Percentiles rank a stretch among this genome's conserved stretches.
Evolutionary conservation across 2,113 vertebrate genomes (phyloP).

Genomic region (Ranitomeya variabilis): DNA sequence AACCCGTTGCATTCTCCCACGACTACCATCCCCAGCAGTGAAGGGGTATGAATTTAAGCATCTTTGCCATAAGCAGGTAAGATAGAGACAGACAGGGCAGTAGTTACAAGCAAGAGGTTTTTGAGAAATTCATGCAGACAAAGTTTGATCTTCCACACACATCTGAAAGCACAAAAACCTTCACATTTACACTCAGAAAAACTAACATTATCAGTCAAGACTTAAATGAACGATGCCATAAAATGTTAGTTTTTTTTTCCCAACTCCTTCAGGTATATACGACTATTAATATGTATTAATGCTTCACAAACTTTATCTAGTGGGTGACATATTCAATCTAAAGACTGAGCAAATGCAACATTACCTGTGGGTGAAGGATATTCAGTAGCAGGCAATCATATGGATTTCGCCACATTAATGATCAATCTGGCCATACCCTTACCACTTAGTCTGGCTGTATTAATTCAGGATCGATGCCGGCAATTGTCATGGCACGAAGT

Average conservation of each 20-base stretch:
- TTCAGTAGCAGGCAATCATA: background rate
- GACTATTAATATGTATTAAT: background rate
- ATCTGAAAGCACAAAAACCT: background rate
- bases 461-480: no score
- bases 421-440: no score
- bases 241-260: background rate
- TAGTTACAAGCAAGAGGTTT: background rate
- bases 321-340: background rate
- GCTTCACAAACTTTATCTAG: background rate
- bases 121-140: background rate
- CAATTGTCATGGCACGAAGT: no score
- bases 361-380: background rate
- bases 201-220: background rate
- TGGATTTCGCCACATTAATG: background rate
- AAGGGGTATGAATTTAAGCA: background rate
- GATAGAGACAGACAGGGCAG: background rate
- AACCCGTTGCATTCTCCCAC: background rate
- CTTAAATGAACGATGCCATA: background rate
- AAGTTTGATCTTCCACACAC: background rate
- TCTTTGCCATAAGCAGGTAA: background rate
- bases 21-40: conserved; percentile 31
- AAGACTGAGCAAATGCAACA: background rate
- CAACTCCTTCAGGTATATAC: background rate
- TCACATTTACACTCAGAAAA: background rate
- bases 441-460: no score